A percentile compares a stretch with the other conserved stretches of the same genome.
Conservation (phyloP, 2,113 vertebrate species). For the Oncorhynchus clarkii region DNA sequence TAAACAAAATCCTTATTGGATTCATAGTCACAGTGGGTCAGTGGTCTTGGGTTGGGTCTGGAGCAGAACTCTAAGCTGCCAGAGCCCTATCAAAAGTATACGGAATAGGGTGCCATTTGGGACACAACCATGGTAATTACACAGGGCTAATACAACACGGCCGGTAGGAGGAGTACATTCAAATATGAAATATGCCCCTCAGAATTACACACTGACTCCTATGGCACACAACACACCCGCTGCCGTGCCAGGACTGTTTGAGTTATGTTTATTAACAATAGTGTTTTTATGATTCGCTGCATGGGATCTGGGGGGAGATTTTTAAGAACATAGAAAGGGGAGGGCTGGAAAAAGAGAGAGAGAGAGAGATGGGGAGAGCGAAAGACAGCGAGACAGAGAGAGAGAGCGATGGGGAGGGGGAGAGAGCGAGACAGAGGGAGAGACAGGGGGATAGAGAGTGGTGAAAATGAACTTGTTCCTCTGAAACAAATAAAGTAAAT, state of each 20-base stretch:
- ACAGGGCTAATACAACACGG: constrained; percentile 41
- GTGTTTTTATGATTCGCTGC: constrained; percentile 6
- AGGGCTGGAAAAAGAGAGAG: not conserved
- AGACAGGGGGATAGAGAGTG: not conserved
- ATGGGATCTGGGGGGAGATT: not conserved
- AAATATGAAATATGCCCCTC: constrained; percentile 41
- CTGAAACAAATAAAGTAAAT: constrained; percentile 41
- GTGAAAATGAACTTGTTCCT: constrained; percentile 51
- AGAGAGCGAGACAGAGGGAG: no score
- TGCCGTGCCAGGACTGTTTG: constrained; percentile 19
- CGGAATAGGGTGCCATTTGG: no score
- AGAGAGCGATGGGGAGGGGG: not conserved
- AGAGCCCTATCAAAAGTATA: no score
- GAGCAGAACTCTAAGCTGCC: constrained; percentile 20
- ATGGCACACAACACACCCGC: constrained; percentile 21
- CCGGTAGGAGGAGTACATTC: constrained; percentile 15
- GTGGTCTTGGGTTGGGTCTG: constrained; percentile 24
- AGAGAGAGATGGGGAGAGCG: not conserved
- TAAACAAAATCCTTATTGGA: constrained; percentile 52
- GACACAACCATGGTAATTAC: constrained; percentile 34
- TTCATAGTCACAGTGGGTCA: constrained; percentile 47
- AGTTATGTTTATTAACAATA: constrained; percentile 31
- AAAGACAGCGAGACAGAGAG: not conserved
- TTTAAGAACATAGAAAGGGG: not conserved
- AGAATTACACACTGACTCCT: constrained; percentile 24